These are phyloP conservation scores for Sepioteuthis lessoniana DNA, from an alignment of 2,888 invertebrate species.

Conservation along the genomic window DNA sequence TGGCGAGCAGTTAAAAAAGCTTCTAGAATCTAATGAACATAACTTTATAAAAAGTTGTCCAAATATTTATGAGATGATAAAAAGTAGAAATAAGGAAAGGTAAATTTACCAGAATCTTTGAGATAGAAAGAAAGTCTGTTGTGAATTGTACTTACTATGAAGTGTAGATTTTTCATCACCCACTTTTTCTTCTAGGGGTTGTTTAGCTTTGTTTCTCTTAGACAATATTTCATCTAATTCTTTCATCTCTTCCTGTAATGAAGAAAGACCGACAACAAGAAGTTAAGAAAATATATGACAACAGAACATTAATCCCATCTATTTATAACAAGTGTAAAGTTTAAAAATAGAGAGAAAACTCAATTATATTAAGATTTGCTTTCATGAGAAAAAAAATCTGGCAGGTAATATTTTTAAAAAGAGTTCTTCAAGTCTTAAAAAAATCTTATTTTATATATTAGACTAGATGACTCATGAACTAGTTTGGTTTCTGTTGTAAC, in stretches of 20 bases:
- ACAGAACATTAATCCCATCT: not conserved
- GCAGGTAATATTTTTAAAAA: no score
- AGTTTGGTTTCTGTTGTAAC: no score
- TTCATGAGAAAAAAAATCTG: no score
- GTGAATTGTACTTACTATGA: slow-evolving; percentile 82
- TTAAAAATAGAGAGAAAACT: no score
- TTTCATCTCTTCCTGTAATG: slow-evolving; percentile 86
- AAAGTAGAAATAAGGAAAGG: not conserved
- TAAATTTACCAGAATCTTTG: not conserved
- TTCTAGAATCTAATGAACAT: no score
- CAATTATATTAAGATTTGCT: no score
- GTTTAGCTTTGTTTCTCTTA: slow-evolving; percentile 87
- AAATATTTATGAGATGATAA: no score
- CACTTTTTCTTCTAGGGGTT: slow-evolving; percentile 88
- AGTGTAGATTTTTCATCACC: slow-evolving; percentile 95
- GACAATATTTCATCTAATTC: slow-evolving; percentile 94
- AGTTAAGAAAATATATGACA: not conserved
- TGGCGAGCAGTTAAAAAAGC: no score
- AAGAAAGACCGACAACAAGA: not conserved
- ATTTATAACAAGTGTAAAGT: not conserved
- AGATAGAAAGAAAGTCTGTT: not conserved
- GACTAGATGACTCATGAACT: no score
- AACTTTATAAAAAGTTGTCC: no score
- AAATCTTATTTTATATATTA: no score
- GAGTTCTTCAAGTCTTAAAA: no score